Percentiles rank a stretch among this genome's conserved stretches.
These are phyloP conservation scores for Phyllotreta striolata DNA, from an alignment of 2,888 invertebrate genomes.

Conservation along the genomic window DNA sequence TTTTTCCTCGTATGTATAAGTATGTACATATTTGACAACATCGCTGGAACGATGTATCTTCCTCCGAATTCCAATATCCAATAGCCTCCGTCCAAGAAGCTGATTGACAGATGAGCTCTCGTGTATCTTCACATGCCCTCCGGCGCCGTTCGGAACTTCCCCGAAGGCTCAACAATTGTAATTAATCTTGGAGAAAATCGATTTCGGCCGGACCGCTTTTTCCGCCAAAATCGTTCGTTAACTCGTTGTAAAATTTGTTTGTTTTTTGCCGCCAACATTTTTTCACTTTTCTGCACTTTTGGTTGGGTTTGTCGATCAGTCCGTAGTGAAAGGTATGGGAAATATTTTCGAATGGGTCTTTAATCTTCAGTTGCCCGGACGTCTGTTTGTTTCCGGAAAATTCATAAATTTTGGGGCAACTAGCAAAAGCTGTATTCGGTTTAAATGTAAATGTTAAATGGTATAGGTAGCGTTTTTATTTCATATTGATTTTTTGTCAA, in stretches of 20 bases:
- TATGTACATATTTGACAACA: constrained; percentile 23
- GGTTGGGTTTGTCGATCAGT: constrained; percentile 22
- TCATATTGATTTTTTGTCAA: too few species aligned
- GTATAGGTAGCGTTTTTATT: too few species aligned
- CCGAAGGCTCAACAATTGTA: constrained; percentile 34
- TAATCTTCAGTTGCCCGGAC: constrained; percentile 24
- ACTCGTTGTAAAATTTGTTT: constrained; percentile 34
- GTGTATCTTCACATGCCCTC: constrained; percentile 17
- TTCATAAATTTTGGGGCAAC: background rate
- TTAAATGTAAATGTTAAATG: too few species aligned
- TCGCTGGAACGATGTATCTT: constrained; percentile 27
- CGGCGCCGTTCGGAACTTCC: constrained; percentile 7
- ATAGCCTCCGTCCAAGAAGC: constrained; percentile 35
- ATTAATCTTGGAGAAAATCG: constrained; percentile 40
- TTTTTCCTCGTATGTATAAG: background rate
- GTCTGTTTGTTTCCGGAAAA: constrained; percentile 7
- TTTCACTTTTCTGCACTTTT: constrained; percentile 20
- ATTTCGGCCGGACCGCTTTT: constrained; percentile 27
- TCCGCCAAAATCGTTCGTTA: constrained; percentile 35
- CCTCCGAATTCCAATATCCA: constrained; percentile 29
- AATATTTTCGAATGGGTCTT: constrained; percentile 21
- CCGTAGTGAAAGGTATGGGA: constrained; percentile 24
- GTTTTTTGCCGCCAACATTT: constrained; percentile 28
- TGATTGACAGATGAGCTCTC: constrained; percentile 39
- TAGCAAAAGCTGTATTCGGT: too few species aligned